phyloP scores from a whole-genome alignment of 1,140 invertebrate genomes.

The Zaprionus inermis region DNA sequence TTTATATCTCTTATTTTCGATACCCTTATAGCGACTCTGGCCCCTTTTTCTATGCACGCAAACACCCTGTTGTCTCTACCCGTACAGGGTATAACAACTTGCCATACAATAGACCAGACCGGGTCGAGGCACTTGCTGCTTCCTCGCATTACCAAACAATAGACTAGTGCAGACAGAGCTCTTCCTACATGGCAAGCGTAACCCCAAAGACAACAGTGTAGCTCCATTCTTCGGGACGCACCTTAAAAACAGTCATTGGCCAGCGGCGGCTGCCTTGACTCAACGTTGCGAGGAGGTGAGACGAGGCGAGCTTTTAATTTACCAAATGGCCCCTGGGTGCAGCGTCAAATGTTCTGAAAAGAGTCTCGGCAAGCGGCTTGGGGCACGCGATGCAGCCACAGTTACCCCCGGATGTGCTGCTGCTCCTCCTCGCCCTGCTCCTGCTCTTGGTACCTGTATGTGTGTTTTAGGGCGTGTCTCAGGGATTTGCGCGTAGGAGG shows the following conservation, averaged over 20 bases:
- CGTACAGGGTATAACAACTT: neutral
- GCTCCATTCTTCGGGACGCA: constrained; percentile 28
- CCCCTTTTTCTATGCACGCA: no score
- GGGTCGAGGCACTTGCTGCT: neutral
- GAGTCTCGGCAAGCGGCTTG: constrained; percentile 23
- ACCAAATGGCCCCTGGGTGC: constrained; percentile 50
- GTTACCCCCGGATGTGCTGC: neutral
- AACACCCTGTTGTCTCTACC: neutral
- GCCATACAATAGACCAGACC: neutral
- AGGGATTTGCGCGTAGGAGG: constrained; percentile 3
- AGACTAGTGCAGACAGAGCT: neutral
- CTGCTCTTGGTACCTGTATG: no score
- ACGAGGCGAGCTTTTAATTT: constrained; percentile 43
- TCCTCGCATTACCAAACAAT: neutral
- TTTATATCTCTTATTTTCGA: no score
- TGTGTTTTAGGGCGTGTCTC: constrained; percentile 64
- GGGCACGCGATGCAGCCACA: constrained; percentile 46
- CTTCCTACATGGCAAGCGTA: neutral
- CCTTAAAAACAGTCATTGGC: constrained; percentile 39
- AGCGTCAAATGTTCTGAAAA: constrained; percentile 49
- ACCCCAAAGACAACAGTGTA: neutral
- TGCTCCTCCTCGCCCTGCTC: neutral
- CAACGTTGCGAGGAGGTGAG: constrained; percentile 3
- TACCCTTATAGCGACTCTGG: no score
- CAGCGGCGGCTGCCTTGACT: constrained; percentile 20